These are phyloP conservation scores for Psophia crepitans DNA, from an alignment of 2,113 vertebrate genomes.

Conservation along the genomic window DNA sequence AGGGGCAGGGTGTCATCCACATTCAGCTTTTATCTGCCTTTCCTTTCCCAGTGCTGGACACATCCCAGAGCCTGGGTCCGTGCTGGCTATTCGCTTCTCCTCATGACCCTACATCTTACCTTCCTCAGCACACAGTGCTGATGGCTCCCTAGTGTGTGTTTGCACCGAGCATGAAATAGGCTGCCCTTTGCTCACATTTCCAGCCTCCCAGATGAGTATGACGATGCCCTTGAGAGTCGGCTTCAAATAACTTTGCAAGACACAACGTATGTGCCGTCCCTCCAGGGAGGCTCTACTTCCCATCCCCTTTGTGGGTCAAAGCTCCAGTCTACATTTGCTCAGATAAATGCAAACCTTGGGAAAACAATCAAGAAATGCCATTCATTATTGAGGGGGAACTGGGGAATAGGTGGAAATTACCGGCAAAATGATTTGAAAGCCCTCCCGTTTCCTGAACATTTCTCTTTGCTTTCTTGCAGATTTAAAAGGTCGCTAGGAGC, in stretches of 20 bases:
- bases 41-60: not conserved
- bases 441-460: not conserved
- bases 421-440: slow-evolving; percentile 36
- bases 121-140: not conserved
- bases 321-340: not conserved
- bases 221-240: not conserved
- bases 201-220: not conserved
- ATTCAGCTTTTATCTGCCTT: not conserved
- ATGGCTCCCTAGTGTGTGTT: slow-evolving; percentile 6
- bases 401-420: not conserved
- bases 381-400: not conserved
- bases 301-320: not conserved
- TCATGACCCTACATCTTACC: not conserved
- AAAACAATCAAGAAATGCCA: slow-evolving; percentile 22
- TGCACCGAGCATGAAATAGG: not conserved
- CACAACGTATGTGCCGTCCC: not conserved
- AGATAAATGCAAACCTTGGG: not conserved
- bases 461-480: slow-evolving; percentile 22
- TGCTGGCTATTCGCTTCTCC: not conserved
- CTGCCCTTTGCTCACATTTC: not conserved
- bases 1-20: not conserved
- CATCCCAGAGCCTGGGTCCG: not conserved
- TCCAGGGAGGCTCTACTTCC: not conserved
- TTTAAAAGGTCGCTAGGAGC: slow-evolving; percentile 69
- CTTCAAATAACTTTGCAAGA: not conserved